A percentile compares a stretch with the other conserved stretches of the same genome.
These are phyloP conservation scores for Cyprinodon brontotheroides DNA, from an alignment of 2,113 vertebrate genomes.

Conservation along the genomic window DNA sequence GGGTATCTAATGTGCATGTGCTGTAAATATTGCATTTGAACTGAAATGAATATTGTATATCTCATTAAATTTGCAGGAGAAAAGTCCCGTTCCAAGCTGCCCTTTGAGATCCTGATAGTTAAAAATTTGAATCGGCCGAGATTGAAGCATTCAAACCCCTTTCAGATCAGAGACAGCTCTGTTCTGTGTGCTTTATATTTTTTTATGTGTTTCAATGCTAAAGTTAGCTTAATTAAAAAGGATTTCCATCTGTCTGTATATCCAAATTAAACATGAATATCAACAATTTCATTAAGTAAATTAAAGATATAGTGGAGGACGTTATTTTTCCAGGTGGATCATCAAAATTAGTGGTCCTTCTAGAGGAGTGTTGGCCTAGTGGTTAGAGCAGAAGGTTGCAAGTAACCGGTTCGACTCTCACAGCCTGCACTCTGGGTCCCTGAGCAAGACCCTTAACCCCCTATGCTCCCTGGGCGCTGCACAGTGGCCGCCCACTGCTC, in stretches of 20 bases:
- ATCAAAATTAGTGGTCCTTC: too few species aligned
- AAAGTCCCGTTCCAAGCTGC: neutral
- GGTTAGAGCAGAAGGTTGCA: too few species aligned
- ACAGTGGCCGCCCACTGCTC: too few species aligned
- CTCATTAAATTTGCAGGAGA: neutral
- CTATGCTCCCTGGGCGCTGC: too few species aligned
- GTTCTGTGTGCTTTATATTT: neutral
- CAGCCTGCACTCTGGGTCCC: too few species aligned
- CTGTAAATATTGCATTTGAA: neutral
- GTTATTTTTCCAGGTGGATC: too few species aligned
- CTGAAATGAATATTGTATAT: slow-evolving; percentile 1
- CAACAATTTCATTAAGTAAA: too few species aligned
- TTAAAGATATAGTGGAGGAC: too few species aligned
- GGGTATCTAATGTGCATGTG: neutral
- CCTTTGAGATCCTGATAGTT: neutral
- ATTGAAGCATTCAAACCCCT: slow-evolving; percentile 13
- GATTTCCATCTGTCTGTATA: neutral
- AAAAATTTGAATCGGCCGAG: slow-evolving; percentile 3
- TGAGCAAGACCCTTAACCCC: too few species aligned
- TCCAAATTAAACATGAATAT: neutral
- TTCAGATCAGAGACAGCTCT: slow-evolving; percentile 8
- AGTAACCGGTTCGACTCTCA: too few species aligned
- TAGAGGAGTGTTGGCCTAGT: too few species aligned
- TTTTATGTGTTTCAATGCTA: neutral
- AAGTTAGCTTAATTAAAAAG: slow-evolving; percentile 14